Conservation (phyloP, 2,113 vertebrate species). For the Prunella himalayana region DNA sequence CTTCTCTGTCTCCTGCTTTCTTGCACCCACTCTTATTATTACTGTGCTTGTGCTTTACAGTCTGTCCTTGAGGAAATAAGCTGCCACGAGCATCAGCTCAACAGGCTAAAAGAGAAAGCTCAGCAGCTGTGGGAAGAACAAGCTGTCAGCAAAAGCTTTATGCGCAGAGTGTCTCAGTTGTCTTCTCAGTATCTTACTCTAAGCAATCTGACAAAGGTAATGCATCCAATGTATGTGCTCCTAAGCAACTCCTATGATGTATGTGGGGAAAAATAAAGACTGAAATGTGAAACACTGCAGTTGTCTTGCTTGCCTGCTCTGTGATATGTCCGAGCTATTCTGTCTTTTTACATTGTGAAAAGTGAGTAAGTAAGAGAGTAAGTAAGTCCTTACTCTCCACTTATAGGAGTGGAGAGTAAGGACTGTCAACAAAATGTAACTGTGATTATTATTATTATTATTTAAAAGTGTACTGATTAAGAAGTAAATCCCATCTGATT, state of each 20-base stretch:
- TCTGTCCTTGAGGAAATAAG: slow-evolving; percentile 94
- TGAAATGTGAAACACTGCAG: not conserved
- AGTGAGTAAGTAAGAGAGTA: no score
- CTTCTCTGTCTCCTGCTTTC: slow-evolving; percentile 61
- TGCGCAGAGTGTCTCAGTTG: slow-evolving; percentile 95
- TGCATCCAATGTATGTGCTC: slow-evolving; percentile 7
- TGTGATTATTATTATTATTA: not conserved
- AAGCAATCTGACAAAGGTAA: slow-evolving; percentile 98
- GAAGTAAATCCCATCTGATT: not conserved
- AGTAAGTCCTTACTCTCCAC: no score
- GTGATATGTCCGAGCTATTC: not conserved
- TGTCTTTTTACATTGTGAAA: not conserved
- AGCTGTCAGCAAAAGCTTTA: slow-evolving; percentile 92
- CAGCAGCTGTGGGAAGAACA: slow-evolving; percentile 94
- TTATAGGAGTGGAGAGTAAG: not conserved
- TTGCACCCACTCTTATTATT: slow-evolving; percentile 58
- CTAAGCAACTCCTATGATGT: not conserved
- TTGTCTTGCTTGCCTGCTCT: not conserved
- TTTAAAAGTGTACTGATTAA: not conserved
- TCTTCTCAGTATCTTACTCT: slow-evolving; percentile 93
- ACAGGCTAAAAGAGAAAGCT: slow-evolving; percentile 90
- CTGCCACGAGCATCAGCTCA: slow-evolving; percentile 87
- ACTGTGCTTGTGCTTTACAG: slow-evolving; percentile 86
- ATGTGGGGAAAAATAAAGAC: not conserved
- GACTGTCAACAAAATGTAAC: not conserved